Percentiles rank a stretch among this genome's conserved stretches.
Evolutionary conservation across 2,888 invertebrate genomes (phyloP).

Genomic region (Malachius bipustulatus): DNA sequence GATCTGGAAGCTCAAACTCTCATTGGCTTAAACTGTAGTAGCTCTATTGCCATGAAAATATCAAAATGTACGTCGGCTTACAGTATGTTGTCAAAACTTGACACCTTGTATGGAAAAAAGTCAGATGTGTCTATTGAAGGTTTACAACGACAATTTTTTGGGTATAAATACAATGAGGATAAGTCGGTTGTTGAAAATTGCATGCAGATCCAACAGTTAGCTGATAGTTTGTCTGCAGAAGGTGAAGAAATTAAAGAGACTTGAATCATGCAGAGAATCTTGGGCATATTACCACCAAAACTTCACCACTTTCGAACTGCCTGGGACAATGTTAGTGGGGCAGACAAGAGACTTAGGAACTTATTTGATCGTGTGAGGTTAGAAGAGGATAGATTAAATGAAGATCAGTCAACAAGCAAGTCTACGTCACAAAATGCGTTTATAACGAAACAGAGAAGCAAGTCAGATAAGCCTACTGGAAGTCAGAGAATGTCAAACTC

Average conservation of each 20-base stretch:
- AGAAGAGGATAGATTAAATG: no score
- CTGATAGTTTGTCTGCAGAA: slow-evolving; percentile 11
- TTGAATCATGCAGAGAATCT: slow-evolving; percentile 13
- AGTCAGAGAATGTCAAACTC: no score
- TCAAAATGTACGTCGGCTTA: slow-evolving; percentile 18
- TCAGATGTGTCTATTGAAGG: slow-evolving; percentile 18
- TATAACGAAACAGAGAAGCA: no score
- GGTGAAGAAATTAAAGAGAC: slow-evolving; percentile 13
- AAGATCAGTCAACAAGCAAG: no score
- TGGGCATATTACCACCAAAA: slow-evolving; percentile 14
- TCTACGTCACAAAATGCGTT: no score
- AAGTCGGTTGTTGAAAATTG: slow-evolving; percentile 15
- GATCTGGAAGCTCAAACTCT: slow-evolving; percentile 23
- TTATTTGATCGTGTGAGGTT: no score
- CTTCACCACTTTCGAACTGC: slow-evolving; percentile 9
- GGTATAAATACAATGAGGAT: slow-evolving; percentile 16
- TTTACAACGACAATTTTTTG: slow-evolving; percentile 21
- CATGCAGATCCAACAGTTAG: slow-evolving; percentile 9
- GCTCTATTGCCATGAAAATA: slow-evolving; percentile 20
- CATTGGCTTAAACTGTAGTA: slow-evolving; percentile 21
- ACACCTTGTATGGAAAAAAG: slow-evolving; percentile 15
- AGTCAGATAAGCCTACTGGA: no score
- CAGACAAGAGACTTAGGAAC: no score
- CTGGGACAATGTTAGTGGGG: slow-evolving; percentile 11
- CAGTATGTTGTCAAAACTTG: slow-evolving; percentile 19